phyloP scores from a whole-genome alignment of 2,888 invertebrate genomes.

The Mythimna loreyi region DNA sequence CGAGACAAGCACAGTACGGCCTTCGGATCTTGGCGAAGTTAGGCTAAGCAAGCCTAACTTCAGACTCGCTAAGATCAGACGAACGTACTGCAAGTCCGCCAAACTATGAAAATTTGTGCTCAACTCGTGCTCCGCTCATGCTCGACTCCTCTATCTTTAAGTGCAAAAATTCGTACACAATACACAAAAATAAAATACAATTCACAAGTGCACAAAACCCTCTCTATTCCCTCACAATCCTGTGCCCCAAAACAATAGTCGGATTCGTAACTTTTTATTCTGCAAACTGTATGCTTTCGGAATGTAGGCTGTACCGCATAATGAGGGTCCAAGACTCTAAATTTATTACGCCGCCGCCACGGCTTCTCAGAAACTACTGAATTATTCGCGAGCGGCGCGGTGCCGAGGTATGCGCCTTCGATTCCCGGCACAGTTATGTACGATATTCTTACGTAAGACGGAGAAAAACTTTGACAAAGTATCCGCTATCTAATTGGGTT shows the following conservation, averaged over 20 bases:
- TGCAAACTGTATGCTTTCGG: slow-evolving; percentile 80
- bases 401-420: slow-evolving; percentile 81
- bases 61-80: no score
- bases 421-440: slow-evolving; percentile 88
- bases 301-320: slow-evolving; percentile 89
- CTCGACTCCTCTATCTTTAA: no score
- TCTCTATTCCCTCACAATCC: slow-evolving; percentile 56
- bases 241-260: slow-evolving; percentile 79
- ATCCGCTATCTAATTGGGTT: slow-evolving; percentile 64
- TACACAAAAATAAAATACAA: slow-evolving; percentile 10
- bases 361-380: slow-evolving; percentile 86
- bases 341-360: slow-evolving; percentile 84
- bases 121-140: no score
- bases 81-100: no score
- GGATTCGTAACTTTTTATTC: slow-evolving; percentile 82
- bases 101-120: no score
- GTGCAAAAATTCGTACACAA: neutral
- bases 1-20: no score
- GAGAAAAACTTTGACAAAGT: slow-evolving; percentile 63
- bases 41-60: no score
- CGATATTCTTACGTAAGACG: slow-evolving; percentile 86
- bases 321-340: slow-evolving; percentile 78
- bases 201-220: slow-evolving; percentile 43
- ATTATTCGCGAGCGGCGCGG: slow-evolving; percentile 80
- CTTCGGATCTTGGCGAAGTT: no score